A percentile compares a stretch with the other conserved stretches of the same genome.
Conservation (phyloP, 2,797 vertebrate genomes). For the Sphenopsis melanotis region DNA sequence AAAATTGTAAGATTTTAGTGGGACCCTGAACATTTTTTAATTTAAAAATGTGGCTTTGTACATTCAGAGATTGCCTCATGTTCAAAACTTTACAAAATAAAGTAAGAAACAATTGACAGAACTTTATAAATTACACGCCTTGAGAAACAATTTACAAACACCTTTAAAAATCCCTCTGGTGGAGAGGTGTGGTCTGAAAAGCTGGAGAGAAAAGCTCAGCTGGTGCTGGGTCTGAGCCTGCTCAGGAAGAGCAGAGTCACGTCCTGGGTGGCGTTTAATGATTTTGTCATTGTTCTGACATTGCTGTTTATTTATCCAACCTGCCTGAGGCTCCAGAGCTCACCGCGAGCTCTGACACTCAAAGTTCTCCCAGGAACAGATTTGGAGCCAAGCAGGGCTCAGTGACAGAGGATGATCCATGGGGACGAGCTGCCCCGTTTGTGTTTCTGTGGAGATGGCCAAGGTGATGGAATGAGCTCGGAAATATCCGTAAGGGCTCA, state of each 20-base stretch:
- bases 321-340: neutral
- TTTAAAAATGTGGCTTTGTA: neutral
- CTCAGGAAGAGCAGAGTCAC: neutral
- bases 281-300: neutral
- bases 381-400: neutral
- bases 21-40: fast-evolving
- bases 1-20: fast-evolving
- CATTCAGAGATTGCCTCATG: fast-evolving
- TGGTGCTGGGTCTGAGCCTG: neutral
- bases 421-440: neutral
- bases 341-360: neutral
- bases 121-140: neutral
- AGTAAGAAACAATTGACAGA: no score
- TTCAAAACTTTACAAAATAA: neutral
- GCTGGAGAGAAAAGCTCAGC: neutral
- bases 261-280: neutral
- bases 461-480: neutral
- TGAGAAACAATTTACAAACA: fast-evolving
- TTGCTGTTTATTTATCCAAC: neutral
- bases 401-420: neutral
- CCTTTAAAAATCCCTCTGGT: fast-evolving
- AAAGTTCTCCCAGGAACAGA: neutral
- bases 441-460: neutral
- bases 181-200: fast-evolving
- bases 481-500: neutral